Evolutionary conservation across 2,797 vertebrate genomes (phyloP).

Genomic region (Tangara arthus): DNA sequence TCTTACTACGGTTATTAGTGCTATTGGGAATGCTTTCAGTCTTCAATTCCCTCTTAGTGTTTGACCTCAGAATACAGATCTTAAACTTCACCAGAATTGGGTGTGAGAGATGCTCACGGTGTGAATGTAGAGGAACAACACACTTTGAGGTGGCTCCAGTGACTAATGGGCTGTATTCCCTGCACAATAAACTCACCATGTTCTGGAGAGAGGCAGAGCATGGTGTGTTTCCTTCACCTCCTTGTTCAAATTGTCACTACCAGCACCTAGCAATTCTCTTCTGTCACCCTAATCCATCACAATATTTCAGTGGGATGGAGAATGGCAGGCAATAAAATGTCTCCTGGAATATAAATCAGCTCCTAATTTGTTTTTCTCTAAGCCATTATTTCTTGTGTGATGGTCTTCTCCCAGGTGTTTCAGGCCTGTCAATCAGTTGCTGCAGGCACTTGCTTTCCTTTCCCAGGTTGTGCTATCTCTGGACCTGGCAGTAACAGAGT

Average conservation of each 20-base stretch:
- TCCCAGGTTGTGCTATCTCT: slow-evolving; percentile 7
- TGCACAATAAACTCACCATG: background rate
- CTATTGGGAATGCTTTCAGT: background rate
- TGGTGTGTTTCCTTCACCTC: background rate
- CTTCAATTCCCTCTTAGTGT: background rate
- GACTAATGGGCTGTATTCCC: background rate
- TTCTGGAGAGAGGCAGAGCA: background rate
- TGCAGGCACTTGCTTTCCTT: slow-evolving; percentile 18
- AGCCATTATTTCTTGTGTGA: slow-evolving; percentile 34
- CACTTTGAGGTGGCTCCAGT: background rate
- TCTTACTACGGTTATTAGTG: background rate
- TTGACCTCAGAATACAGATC: background rate
- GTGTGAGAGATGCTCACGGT: background rate
- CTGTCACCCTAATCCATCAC: slow-evolving; percentile 33
- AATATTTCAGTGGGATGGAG: slow-evolving; percentile 35
- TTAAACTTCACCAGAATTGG: background rate
- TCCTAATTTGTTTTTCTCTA: slow-evolving; percentile 62
- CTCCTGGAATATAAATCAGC: slow-evolving; percentile 54
- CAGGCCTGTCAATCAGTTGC: slow-evolving; percentile 44
- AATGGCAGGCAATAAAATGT: slow-evolving; percentile 60
- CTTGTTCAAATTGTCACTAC: background rate
- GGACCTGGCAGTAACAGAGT: slow-evolving; percentile 1
- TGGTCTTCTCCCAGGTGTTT: slow-evolving; percentile 45
- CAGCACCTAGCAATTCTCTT: slow-evolving; percentile 11
- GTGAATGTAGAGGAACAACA: background rate